A percentile compares a stretch with the other conserved stretches of the same genome.
phyloP scores from a whole-genome alignment of 2,888 invertebrate species.

The Pseudeuparius sepicola region DNA sequence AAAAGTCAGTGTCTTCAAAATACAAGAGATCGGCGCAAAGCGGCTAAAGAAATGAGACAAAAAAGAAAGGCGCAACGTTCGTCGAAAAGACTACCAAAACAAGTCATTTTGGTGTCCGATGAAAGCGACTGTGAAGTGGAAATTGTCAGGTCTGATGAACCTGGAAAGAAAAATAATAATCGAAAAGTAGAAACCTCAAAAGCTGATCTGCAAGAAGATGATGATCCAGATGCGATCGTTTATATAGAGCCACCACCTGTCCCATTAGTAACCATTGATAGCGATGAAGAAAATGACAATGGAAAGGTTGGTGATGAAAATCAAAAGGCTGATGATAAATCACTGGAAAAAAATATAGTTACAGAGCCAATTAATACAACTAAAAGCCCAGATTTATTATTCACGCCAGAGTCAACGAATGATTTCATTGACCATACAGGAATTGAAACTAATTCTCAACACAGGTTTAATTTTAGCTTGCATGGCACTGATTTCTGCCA shows the following conservation, averaged over 20 bases:
- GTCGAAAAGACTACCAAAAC: too few relatives aligned
- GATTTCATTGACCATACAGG: conserved; percentile 29
- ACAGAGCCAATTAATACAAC: too few relatives aligned
- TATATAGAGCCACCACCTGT: conserved; percentile 30
- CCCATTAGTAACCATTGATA: conserved; percentile 23
- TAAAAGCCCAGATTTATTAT: too few relatives aligned
- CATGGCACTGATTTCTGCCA: conserved; percentile 31
- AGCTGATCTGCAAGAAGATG: conserved; percentile 16
- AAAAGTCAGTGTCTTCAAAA: too few relatives aligned
- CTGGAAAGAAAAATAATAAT: conserved; percentile 7
- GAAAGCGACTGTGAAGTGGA: conserved; percentile 21
- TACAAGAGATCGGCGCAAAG: too few relatives aligned
- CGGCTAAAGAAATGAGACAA: too few relatives aligned
- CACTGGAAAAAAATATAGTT: conserved; percentile 5
- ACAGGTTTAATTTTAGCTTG: conserved; percentile 31
- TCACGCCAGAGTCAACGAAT: conserved; percentile 26
- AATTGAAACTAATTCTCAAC: conserved; percentile 20
- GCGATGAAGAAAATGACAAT: conserved; percentile 3
- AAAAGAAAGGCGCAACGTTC: too few relatives aligned
- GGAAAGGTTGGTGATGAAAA: conserved; percentile 1
- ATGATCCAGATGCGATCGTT: conserved; percentile 27
- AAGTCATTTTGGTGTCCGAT: neutral
- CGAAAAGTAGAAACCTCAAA: conserved; percentile 9
- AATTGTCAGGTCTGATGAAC: conserved; percentile 15
- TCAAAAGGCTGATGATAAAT: conserved; percentile 8